Conservation (phyloP, 2,888 invertebrate species). For the Pollenia griseotomentosa region DNA sequence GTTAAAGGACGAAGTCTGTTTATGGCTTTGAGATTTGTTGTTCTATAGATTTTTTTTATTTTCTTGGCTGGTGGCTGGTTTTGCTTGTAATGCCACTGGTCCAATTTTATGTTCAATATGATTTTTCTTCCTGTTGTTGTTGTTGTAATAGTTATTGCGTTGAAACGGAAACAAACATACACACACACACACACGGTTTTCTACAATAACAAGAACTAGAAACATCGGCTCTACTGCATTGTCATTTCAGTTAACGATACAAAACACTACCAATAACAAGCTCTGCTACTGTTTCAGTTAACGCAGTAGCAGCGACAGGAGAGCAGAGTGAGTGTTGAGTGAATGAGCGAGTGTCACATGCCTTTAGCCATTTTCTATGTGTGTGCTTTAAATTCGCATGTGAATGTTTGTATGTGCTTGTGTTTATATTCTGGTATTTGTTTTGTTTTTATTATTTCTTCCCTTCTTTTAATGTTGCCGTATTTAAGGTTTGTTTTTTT, state of each 20-base stretch:
- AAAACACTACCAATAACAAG: conserved; percentile 36
- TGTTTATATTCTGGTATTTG: conserved; percentile 28
- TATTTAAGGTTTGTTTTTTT: conserved; percentile 19
- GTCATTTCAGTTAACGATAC: conserved; percentile 21
- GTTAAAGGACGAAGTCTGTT: conserved; percentile 45
- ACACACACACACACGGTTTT: conserved; percentile 30
- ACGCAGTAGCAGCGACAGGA: conserved; percentile 30
- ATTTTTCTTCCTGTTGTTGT: conserved; percentile 20
- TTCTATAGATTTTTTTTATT: conserved; percentile 10
- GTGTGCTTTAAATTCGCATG: background rate
- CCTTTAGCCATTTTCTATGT: conserved; percentile 53
- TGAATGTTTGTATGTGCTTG: conserved; percentile 24
- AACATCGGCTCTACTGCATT: conserved; percentile 45
- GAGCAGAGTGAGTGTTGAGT: background rate
- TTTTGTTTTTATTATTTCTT: conserved; percentile 55
- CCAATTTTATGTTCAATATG: conserved; percentile 54
- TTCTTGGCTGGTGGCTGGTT: conserved; percentile 38
- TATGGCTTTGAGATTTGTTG: conserved; percentile 49
- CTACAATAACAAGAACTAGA: background rate
- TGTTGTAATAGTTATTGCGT: conserved; percentile 25
- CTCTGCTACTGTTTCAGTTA: conserved; percentile 29
- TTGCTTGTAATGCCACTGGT: conserved; percentile 35
- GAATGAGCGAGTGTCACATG: conserved; percentile 62
- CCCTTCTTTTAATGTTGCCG: conserved; percentile 40
- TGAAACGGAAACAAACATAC: conserved; percentile 31